Base-by-base conservation (phyloP, 2,888 invertebrate genomes). In the Cyaniris semiargus region DNA sequence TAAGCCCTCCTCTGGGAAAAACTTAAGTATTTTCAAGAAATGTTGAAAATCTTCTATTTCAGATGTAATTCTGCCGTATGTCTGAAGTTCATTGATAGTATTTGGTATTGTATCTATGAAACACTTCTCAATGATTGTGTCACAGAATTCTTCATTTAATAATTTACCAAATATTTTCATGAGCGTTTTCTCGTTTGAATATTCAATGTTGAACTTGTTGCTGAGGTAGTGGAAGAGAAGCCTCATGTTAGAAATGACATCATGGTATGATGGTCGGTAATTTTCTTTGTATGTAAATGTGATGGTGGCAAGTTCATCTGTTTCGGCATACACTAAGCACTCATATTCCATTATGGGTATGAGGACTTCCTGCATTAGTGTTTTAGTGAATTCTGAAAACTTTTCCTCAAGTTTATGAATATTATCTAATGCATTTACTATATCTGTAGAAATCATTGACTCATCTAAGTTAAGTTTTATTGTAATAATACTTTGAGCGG, bases 61-160 rank as follows among this genome's bases (percentile, higher is more conserved):
- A 3, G 94, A 88, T 31, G 96, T 95, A 1, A 97, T 94, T 34
- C 90, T 91, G 4, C 93, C 91, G 82, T 96, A 98, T 23, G 91
- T 94, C 81, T 96, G 95, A 79, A 97, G 90, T 80, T 97, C 97
- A 77, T 95, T 95, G 81, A 95, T 95, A 76, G 95, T 96, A 80
- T 95, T 96, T 0, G 98, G 98, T 83, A 98, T 96, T 0, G 97
- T 96, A 80, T 96, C 94, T 75, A 96, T 93, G 10, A 98, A 94
- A 84, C 97, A 98, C 83, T 97, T 95, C 80, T 96, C 95, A 3
- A 97, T 95, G 58, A 98, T 89, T 23, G 95, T 85, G 23, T 95
- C 94, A 31, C 96, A 94, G 82, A 98, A 95, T 72, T 95, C 95
- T 5, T 90, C 86, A 82, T 94, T 90, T 58, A 96, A 91, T 81